Base-by-base conservation (phyloP, 2,888 invertebrate genomes). In the Mycogona germanica region DNA sequence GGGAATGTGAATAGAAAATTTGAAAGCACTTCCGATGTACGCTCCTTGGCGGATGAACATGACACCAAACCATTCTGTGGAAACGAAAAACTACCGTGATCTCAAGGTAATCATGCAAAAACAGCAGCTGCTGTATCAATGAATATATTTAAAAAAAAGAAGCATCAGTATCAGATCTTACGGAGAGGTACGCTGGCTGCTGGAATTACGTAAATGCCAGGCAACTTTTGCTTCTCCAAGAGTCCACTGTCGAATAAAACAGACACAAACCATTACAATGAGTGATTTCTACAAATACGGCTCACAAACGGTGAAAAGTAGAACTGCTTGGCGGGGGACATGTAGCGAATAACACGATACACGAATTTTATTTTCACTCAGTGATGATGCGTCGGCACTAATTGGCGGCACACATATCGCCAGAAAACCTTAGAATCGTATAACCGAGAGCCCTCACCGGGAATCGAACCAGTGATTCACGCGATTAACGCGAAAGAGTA, bases 141-240 rank as follows among this genome's bases (percentile, higher is more conserved):
- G 21, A 21, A 19, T 44, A 29, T 64, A 67, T 63, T 62, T 68
- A 68, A 59, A 38, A 65, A 59, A 40, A 68, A 64, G 21, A 67
- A 65, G 47, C 64, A 60, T n/a, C 66, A 28, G 32, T 12, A 37
- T 46, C 30, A 5, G 23, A 62, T 78, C 81, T 80, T 76, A 88
- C 88, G 66, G 64, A 87, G 78, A 50, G 86, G 82, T 66, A 81
- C 84, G 64, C 82, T 81, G 65, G 82, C 82, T 45, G 93, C 89
- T 55, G 95, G 95, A 70, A 95, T 87, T 19, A 92, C 87, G 73
- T 93, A 95, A 56, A 93, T 78, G 48, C 93, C 92, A 64, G 82
- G 82, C 61, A 91, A 72, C 68, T 85, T 84, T 72, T 92, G 87
- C 50, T 82, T 83, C 66, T 83, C 81, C 60, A 89, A 71, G 78